Evolutionary conservation across 2,888 invertebrate species (phyloP).

Genomic region (Eupeodes luniger): DNA sequence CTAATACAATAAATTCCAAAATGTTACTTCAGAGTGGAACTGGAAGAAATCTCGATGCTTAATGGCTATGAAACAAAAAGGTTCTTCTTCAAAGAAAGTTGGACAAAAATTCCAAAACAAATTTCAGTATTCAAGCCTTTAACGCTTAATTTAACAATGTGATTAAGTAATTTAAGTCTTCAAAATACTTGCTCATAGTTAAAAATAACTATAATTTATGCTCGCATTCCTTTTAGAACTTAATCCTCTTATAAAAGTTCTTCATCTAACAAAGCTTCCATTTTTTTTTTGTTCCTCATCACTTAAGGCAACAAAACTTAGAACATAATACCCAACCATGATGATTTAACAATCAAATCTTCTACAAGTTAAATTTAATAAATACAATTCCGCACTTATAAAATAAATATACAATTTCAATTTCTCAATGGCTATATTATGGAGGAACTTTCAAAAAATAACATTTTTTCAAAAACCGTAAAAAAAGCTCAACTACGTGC

Average conservation of each 20-base stretch:
- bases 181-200: too few relatives aligned
- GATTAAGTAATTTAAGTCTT: too few relatives aligned
- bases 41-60: too few relatives aligned
- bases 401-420: constrained; percentile 33
- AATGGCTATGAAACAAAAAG: too few relatives aligned
- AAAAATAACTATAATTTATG: too few relatives aligned
- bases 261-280: background rate
- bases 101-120: too few relatives aligned
- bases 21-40: too few relatives aligned
- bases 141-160: too few relatives aligned
- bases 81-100: too few relatives aligned
- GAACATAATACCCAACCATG: background rate
- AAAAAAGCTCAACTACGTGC: constrained; percentile 40
- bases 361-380: constrained; percentile 1
- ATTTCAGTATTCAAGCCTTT: too few relatives aligned
- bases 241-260: constrained; percentile 1
- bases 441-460: constrained; percentile 29
- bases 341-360: constrained; percentile 23
- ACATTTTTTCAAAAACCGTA: constrained; percentile 25
- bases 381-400: background rate
- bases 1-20: too few relatives aligned
- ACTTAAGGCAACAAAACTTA: background rate
- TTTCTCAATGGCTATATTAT: background rate
- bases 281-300: background rate
- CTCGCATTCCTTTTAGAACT: background rate